Base-by-base conservation (phyloP, 2,113 vertebrate genomes). In the Nothocercus julius region DNA sequence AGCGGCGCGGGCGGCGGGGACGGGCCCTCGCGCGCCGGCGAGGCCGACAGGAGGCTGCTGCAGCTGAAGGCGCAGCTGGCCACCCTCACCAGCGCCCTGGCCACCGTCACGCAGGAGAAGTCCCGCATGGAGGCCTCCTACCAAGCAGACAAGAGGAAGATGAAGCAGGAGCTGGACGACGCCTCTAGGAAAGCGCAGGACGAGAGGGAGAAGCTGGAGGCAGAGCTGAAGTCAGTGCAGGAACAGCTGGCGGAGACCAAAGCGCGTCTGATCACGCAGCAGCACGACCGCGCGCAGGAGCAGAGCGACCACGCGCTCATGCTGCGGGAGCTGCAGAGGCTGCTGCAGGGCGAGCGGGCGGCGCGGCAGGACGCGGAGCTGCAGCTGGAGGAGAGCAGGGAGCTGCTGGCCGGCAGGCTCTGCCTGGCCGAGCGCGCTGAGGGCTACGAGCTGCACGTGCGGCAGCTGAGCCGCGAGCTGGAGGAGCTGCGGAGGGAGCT, bases 41-140 rank as follows among this genome's bases (percentile, higher is more conserved):
- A 99, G 64, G 69, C 72, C 1, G 98, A 99, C 20, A 98, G 96
- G 18, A 95, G 98, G 8, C 22, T 98, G 2, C 82, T 96, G 10
- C 98, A 99, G 95, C 97, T 99, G 49, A 98, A 98, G 95, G 97
- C 96, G 5, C 99, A 99, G 78, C 96, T 99, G 96, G 98, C 98
- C 93, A 99, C 99, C 15, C 95, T 99, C 96, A 99, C 99, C 27
- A 96, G 96, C 15, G 98, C 99, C 4, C 95, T 99, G 96, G 97
- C 99, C 13, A 99, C 99, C 0, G 98, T 99, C 54, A 98, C 99
- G 0, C 99, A 98, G 96, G 99, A 99, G 96, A 99, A 99, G 93
- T 99, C 99, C 7, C 98, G 99, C 38, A 99, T 99, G 99, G 99
- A 99, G 89, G 99, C 99, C 5, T 99, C 98, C 5, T 99, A 99